Percentiles rank a stretch among this genome's conserved stretches.
Conservation (phyloP, 2,797 vertebrate species). For the Chelmon rostratus region DNA sequence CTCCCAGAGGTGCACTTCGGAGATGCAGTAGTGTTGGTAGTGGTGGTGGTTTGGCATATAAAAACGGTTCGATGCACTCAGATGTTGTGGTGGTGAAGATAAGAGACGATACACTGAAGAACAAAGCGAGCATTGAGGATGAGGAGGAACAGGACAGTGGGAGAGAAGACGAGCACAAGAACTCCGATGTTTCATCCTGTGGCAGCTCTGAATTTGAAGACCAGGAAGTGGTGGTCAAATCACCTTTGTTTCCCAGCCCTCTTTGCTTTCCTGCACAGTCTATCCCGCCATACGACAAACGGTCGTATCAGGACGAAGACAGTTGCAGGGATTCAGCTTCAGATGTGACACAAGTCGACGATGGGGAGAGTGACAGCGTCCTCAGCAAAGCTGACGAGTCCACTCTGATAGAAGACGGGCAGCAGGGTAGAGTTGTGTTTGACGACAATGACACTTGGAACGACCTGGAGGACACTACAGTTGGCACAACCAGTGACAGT, state of each 20-base stretch:
- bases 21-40: background rate
- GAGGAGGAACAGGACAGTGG: constrained; percentile 25
- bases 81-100: background rate
- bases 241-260: constrained; percentile 39
- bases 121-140: constrained; percentile 19
- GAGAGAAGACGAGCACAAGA: background rate
- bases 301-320: constrained; percentile 82
- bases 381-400: constrained; percentile 70
- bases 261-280: constrained; percentile 66
- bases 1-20: constrained; percentile 47
- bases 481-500: background rate
- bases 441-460: constrained; percentile 96
- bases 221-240: constrained; percentile 26
- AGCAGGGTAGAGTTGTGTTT: constrained; percentile 84
- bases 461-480: constrained; percentile 86
- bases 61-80: constrained; percentile 4
- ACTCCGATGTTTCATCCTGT: constrained; percentile 43
- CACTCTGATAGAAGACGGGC: constrained; percentile 69
- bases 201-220: constrained; percentile 57
- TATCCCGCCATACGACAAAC: constrained; percentile 79
- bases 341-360: constrained; percentile 51
- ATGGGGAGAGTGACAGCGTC: constrained; percentile 21
- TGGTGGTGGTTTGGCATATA: background rate
- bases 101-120: background rate
- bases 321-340: constrained; percentile 38